Evolutionary conservation across 2,113 vertebrate species (phyloP).

Genomic region (Ardeotis arabs): DNA sequence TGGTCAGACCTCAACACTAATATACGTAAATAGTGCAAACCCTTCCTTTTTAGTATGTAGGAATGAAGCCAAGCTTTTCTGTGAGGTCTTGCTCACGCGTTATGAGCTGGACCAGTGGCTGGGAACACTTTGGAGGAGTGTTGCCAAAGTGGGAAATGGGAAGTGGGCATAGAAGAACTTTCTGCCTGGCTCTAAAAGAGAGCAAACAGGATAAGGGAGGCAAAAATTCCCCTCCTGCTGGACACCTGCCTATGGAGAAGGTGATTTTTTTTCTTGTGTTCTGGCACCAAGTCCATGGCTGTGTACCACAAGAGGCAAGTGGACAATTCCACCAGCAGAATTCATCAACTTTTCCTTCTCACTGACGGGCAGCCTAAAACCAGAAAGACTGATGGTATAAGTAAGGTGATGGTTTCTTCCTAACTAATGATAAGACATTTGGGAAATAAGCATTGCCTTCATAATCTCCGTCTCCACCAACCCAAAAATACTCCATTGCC

Average conservation of each 20-base stretch:
- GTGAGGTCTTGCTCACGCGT: not conserved
- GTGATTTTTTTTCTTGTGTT: not conserved
- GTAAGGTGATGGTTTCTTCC: not conserved
- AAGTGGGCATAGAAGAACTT: not conserved
- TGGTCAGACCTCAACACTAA: not conserved
- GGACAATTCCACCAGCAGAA: not conserved
- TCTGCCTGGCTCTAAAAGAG: not conserved
- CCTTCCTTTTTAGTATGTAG: not conserved
- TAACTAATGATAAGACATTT: not conserved
- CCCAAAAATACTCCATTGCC: not conserved
- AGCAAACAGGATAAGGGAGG: not conserved
- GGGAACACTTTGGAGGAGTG: not conserved
- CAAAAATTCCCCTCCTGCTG: not conserved
- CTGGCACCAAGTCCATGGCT: not conserved
- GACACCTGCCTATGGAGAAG: not conserved
- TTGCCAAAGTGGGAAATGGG: not conserved
- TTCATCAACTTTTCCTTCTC: not conserved
- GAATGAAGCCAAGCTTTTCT: not conserved
- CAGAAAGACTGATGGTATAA: not conserved
- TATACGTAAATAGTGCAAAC: not conserved
- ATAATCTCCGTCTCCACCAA: not conserved
- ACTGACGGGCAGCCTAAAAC: not conserved
- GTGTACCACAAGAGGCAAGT: not conserved
- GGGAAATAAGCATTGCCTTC: not conserved
- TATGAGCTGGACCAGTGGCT: not conserved